These are phyloP conservation scores for Macrotrachela quadricornifera DNA, from an alignment of 1,140 invertebrate genomes.

Conservation along the genomic window DNA sequence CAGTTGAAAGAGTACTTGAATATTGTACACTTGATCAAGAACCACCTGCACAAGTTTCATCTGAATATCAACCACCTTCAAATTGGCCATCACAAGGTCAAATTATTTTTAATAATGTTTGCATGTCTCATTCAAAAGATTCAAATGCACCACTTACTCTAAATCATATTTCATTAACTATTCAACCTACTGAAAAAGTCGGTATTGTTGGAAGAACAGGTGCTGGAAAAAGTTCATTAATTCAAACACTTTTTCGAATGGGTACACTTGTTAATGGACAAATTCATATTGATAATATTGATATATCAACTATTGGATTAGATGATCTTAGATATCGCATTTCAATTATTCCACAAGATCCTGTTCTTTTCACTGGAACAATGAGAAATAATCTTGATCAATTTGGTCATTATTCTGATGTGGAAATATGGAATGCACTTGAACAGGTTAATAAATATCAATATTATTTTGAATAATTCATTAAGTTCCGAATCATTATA, in stretches of 20 bases:
- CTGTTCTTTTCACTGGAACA: slow-evolving; percentile 29
- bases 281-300: slow-evolving; percentile 45
- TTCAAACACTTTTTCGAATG: slow-evolving; percentile 34
- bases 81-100: slow-evolving; percentile 2
- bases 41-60: too few species aligned
- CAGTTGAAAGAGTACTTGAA: slow-evolving; percentile 5
- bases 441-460: neutral
- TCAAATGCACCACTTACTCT: slow-evolving; percentile 3
- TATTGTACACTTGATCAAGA: neutral
- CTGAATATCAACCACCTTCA: neutral
- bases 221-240: slow-evolving; percentile 68
- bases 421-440: slow-evolving; percentile 17
- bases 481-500: too few species aligned
- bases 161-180: slow-evolving; percentile 1
- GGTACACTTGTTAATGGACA: slow-evolving; percentile 28
- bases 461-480: too few species aligned
- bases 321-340: slow-evolving; percentile 47
- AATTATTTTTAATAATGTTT: slow-evolving; percentile 4
- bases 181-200: slow-evolving; percentile 21
- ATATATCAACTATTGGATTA: slow-evolving; percentile 42
- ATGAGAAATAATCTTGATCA: slow-evolving; percentile 24
- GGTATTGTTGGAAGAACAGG: slow-evolving; percentile 61
- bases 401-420: slow-evolving; percentile 14
- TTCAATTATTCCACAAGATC: slow-evolving; percentile 55
- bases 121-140: neutral